phyloP scores from a whole-genome alignment of 2,888 invertebrate genomes.

The Philopedon plagiatum region DNA sequence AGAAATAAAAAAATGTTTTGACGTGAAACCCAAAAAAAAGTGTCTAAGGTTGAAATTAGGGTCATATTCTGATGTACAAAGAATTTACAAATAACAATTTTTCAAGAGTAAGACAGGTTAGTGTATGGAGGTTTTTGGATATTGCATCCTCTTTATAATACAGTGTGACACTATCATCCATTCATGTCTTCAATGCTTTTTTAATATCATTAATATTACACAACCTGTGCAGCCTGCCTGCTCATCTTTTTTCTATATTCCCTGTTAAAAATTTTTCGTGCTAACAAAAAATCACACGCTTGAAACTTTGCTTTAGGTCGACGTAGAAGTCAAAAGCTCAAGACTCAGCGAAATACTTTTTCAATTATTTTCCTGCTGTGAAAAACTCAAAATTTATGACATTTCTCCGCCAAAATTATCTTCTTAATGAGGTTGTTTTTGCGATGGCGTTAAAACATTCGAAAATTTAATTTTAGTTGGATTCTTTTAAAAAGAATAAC shows the following conservation, averaged over 20 bases:
- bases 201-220: neutral
- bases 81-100: neutral
- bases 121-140: neutral
- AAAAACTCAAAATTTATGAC: neutral
- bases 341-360: no score
- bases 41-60: neutral
- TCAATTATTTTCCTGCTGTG: no score
- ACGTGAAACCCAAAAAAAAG: neutral
- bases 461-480: slow-evolving; percentile 1
- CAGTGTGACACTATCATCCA: neutral
- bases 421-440: neutral
- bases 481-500: neutral
- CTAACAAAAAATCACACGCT: no score
- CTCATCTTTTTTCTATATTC: no score
- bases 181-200: neutral
- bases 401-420: neutral
- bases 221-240: neutral
- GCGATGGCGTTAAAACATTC: neutral
- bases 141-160: neutral
- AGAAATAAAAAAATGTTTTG: neutral
- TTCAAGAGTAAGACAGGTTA: no score
- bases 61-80: neutral
- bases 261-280: no score
- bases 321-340: no score
- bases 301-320: no score